phyloP scores from a whole-genome alignment of 2,113 vertebrate genomes.

The Columbina picui region DNA sequence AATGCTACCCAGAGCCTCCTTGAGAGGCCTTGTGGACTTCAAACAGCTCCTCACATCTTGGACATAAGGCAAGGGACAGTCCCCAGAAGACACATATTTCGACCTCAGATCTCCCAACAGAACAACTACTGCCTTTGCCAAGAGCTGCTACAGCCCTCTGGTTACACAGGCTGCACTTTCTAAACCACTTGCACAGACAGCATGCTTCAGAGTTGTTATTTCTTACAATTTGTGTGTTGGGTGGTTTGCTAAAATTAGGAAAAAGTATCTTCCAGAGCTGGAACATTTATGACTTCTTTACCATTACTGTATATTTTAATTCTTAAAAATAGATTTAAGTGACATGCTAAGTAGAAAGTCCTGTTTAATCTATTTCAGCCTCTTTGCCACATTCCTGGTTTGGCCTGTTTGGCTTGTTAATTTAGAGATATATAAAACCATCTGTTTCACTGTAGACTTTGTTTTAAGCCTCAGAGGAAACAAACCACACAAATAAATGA shows the following conservation, averaged over 20 bases:
- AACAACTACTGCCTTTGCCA: background rate
- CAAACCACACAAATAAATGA: slow-evolving; percentile 60
- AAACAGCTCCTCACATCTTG: background rate
- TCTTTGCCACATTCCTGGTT: slow-evolving; percentile 43
- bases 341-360: slow-evolving; percentile 56
- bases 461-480: slow-evolving; percentile 65
- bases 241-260: slow-evolving; percentile 52
- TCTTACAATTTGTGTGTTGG: slow-evolving; percentile 43
- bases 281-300: slow-evolving; percentile 49
- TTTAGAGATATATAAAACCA: slow-evolving; percentile 59
- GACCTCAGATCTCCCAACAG: background rate
- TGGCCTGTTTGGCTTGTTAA: slow-evolving; percentile 57
- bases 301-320: slow-evolving; percentile 55
- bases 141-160: background rate
- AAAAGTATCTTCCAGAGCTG: slow-evolving; percentile 46
- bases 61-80: background rate
- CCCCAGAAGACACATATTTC: background rate
- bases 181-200: slow-evolving; percentile 48
- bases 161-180: slow-evolving; percentile 39
- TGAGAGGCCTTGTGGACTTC: background rate
- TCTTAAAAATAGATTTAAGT: slow-evolving; percentile 68
- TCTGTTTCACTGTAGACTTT: slow-evolving; percentile 63
- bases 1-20: background rate
- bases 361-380: slow-evolving; percentile 54
- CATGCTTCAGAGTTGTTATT: slow-evolving; percentile 19